A percentile compares a stretch with the other conserved stretches of the same genome.
These are phyloP conservation scores for Embidobia sp. DNA, from an alignment of 2,888 invertebrate species.

Conservation along the genomic window DNA sequence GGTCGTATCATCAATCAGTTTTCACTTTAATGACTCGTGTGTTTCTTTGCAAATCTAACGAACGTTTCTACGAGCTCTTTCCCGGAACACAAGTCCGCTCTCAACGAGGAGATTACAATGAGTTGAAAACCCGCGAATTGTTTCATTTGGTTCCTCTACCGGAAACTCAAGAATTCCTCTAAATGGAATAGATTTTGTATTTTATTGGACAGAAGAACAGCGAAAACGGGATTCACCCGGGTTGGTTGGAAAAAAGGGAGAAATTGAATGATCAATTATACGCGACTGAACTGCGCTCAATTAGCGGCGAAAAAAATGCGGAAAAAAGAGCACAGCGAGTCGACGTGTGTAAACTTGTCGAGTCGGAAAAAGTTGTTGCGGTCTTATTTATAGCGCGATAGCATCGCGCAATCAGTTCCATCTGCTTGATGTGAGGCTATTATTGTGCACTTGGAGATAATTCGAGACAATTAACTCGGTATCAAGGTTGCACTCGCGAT, in stretches of 20 bases:
- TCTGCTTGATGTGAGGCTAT: constrained; percentile 43
- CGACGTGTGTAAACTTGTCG: constrained; percentile 33
- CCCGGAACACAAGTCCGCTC: too few relatives aligned
- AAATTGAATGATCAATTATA: constrained; percentile 3
- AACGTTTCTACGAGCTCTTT: not conserved
- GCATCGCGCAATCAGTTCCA: constrained; percentile 47
- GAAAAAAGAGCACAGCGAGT: constrained; percentile 22
- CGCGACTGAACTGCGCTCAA: not conserved
- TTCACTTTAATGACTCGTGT: constrained; percentile 44
- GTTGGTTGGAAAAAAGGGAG: not conserved
- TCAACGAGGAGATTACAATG: too few relatives aligned
- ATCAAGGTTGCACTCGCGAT: constrained; percentile 35
- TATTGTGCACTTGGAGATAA: constrained; percentile 50
- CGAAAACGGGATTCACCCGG: too few relatives aligned
- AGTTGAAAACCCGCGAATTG: too few relatives aligned
- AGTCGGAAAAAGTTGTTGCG: constrained; percentile 38
- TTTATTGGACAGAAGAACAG: too few relatives aligned
- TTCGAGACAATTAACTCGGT: constrained; percentile 47
- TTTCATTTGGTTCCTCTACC: too few relatives aligned
- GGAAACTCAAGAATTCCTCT: too few relatives aligned
- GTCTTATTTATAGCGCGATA: constrained; percentile 52
- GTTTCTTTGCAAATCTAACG: not conserved
- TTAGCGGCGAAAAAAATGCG: constrained; percentile 2
- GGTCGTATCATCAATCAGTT: constrained; percentile 36
- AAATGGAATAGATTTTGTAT: too few relatives aligned